A percentile compares a stretch with the other conserved stretches of the same genome.
phyloP scores from a whole-genome alignment of 2,113 vertebrate genomes.

The Camarhynchus parvulus region DNA sequence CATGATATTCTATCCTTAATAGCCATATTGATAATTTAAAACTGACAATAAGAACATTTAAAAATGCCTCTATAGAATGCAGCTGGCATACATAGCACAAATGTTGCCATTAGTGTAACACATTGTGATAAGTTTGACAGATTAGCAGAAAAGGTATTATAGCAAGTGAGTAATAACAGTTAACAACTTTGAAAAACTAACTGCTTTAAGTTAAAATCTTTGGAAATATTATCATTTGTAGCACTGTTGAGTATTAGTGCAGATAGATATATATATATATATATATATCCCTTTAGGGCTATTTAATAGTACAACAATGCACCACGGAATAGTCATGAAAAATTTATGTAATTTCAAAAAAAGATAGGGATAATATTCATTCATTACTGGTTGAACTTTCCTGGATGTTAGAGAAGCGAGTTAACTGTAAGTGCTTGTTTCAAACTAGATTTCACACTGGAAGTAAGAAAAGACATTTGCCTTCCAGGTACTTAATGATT shows the following conservation, averaged over 20 bases:
- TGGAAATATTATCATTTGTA: neutral
- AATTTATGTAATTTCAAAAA: neutral
- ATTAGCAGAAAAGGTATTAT: neutral
- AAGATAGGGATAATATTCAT: neutral
- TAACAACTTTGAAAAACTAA: neutral
- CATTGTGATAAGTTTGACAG: neutral
- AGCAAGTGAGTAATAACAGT: neutral
- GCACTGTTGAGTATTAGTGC: neutral
- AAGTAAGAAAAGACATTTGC: slow-evolving; percentile 72
- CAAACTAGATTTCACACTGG: slow-evolving; percentile 58
- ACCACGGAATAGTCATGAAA: slow-evolving; percentile 2
- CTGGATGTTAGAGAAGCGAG: slow-evolving; percentile 27
- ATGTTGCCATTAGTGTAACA: neutral
- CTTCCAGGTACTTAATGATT: slow-evolving; percentile 76
- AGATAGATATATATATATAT: neutral
- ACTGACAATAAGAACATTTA: neutral
- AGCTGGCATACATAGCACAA: neutral
- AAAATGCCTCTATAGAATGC: neutral
- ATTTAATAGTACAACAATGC: neutral
- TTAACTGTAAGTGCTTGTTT: slow-evolving; percentile 66
- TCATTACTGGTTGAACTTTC: slow-evolving; percentile 44
- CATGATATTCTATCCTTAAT: neutral
- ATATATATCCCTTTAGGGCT: neutral
- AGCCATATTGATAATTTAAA: neutral
- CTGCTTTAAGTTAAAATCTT: neutral